Base-by-base conservation (phyloP, 2,888 invertebrate species). In the Eustalomyia histrio region DNA sequence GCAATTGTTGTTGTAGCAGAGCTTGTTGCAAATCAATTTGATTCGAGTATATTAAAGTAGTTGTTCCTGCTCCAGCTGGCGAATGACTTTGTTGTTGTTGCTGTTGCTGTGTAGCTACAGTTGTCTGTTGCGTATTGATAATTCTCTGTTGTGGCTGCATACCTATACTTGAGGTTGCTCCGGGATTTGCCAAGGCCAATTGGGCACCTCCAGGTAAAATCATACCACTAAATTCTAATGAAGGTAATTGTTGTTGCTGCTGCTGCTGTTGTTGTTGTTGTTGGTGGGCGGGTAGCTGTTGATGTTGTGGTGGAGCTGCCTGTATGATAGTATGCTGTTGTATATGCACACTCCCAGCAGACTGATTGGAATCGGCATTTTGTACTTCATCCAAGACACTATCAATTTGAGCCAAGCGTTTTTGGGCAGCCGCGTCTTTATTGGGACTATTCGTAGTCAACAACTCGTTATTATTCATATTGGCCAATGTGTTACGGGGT, bases 21-120 rank as follows among this genome's bases (percentile, higher is more conserved):
- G 89, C 90, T 71, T 89, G 90, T 69, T 90, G 90, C 83, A 89
- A 80, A 75, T 89, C 89, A 80, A 89, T 85, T 83, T 89, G 89
- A 80, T 90, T 89, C 0, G 90, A 90, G 68, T 90, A 89, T 76
- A 90, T 89, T 47, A 89, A 83, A 35, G 88, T 89, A 7, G 87
- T 84, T 10, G 87, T 86, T 43, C 86, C 86, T 9, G 53, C 52
- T 21, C 43, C 61, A 43, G 84, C 18, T 14, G 79, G 60, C n/a
- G 83, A 76, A 29, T 84, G 73, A 76, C 60, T 71, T 75, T 85
- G 82, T 39, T 39, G 39, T 39, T 39, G 39, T 29, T 29, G 29
- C 29, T 39, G 39, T 29, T 29, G 29, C 29, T 29, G 39, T 16
- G 85, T n/a, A 14, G 87, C 74, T 53, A 84, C 24, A 72, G 85